These are phyloP conservation scores for Cydia pomonella DNA, from an alignment of 1,140 invertebrate species.

Conservation along the genomic window DNA sequence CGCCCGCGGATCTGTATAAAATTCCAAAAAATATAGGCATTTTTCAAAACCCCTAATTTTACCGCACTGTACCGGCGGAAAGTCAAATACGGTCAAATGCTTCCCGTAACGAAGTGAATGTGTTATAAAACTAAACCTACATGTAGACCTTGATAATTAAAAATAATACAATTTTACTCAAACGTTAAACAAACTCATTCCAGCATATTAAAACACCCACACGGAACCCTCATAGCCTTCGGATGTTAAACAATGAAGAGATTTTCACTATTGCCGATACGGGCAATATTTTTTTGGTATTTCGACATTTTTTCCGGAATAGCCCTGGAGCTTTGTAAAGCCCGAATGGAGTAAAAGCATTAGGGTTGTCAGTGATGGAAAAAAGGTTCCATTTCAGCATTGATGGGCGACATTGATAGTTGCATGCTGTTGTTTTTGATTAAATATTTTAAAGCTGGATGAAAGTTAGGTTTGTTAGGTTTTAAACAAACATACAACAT, in stretches of 20 bases:
- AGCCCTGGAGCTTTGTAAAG: not conserved
- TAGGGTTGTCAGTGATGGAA: slow-evolving; percentile 5
- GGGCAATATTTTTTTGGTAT: slow-evolving; percentile 30
- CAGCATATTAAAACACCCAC: not conserved
- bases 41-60: no score
- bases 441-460: not conserved
- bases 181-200: no score
- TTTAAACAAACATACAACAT: no score
- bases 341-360: slow-evolving; percentile 17
- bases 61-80: no score
- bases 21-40: no score
- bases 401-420: not conserved
- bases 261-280: slow-evolving; percentile 27
- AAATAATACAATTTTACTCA: no score
- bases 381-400: not conserved
- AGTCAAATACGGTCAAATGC: no score
- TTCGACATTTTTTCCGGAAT: slow-evolving; percentile 26
- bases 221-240: slow-evolving; percentile 8
- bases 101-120: no score
- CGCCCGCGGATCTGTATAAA: no score
- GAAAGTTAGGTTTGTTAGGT: not conserved
- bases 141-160: no score
- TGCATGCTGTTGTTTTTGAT: not conserved
- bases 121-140: no score
- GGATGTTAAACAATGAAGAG: slow-evolving; percentile 3